phyloP scores from a whole-genome alignment of 2,797 vertebrate genomes.

The Sciaenops ocellatus region DNA sequence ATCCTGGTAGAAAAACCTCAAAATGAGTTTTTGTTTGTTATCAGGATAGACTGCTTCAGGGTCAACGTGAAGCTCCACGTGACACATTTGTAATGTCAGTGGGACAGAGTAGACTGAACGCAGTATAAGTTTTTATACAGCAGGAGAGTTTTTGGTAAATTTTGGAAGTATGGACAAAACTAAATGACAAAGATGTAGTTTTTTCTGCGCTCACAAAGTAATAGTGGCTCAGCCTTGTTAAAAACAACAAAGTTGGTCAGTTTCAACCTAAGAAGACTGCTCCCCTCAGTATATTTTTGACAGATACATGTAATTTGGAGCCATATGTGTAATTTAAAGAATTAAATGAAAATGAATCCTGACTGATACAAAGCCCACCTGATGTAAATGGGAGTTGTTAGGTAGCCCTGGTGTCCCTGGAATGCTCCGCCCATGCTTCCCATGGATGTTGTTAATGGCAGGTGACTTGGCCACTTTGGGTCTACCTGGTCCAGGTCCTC shows the following conservation, averaged over 20 bases:
- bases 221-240: too few species aligned
- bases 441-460: slow-evolving; percentile 94
- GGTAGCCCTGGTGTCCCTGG: slow-evolving; percentile 92
- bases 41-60: neutral
- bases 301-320: too few species aligned
- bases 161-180: too few species aligned
- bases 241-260: too few species aligned
- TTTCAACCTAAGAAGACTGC: too few species aligned
- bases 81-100: too few species aligned
- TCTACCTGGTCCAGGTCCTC: slow-evolving; percentile 84
- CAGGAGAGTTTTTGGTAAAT: too few species aligned
- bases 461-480: slow-evolving; percentile 95
- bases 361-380: slow-evolving; percentile 84
- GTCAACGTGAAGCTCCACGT: neutral
- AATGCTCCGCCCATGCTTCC: slow-evolving; percentile 93
- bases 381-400: slow-evolving; percentile 96
- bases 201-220: too few species aligned
- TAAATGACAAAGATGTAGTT: too few species aligned
- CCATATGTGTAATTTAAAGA: neutral
- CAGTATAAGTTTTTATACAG: too few species aligned
- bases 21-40: neutral
- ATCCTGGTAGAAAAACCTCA: neutral
- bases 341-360: neutral
- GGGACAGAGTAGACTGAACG: too few species aligned
- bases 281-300: too few species aligned